Percentiles rank a stretch among this genome's conserved stretches.
Evolutionary conservation across 2,113 vertebrate species (phyloP).

Genomic region (Lepus europaeus): DNA sequence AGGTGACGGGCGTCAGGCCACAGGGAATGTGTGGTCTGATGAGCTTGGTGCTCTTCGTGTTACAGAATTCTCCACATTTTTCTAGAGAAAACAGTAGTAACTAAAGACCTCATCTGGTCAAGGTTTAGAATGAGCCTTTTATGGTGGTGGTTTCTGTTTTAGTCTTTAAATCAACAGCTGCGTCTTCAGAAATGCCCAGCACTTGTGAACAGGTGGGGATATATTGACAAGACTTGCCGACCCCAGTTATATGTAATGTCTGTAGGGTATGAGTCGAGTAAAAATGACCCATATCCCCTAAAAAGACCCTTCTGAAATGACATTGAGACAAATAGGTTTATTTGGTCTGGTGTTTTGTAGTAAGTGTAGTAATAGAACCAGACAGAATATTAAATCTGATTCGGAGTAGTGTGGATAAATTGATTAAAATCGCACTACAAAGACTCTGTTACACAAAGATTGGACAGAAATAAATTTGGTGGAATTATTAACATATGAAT

Average conservation of each 20-base stretch:
- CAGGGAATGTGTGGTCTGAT: constrained; percentile 7
- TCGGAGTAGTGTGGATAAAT: background rate
- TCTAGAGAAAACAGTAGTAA: background rate
- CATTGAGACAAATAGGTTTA: constrained; percentile 33
- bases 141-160: constrained; percentile 5
- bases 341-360: constrained; percentile 48
- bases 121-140: background rate
- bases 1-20: constrained; percentile 38
- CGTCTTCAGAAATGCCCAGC: constrained; percentile 25
- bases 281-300: background rate
- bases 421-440: constrained; percentile 11
- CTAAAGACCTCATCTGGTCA: background rate
- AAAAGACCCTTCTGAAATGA: constrained; percentile 25
- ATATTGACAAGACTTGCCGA: constrained; percentile 1
- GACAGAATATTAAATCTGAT: constrained; percentile 25
- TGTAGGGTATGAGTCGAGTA: background rate
- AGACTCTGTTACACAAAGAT: background rate
- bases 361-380: constrained; percentile 32
- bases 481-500: constrained; percentile 49
- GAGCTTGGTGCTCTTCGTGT: background rate
- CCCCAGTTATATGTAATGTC: background rate
- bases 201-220: background rate
- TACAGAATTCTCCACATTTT: background rate
- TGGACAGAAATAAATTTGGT: constrained; percentile 17
- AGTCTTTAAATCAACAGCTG: constrained; percentile 12